Conservation (phyloP, 1,140 invertebrate species). For the Meloidogyne exigua region DNA sequence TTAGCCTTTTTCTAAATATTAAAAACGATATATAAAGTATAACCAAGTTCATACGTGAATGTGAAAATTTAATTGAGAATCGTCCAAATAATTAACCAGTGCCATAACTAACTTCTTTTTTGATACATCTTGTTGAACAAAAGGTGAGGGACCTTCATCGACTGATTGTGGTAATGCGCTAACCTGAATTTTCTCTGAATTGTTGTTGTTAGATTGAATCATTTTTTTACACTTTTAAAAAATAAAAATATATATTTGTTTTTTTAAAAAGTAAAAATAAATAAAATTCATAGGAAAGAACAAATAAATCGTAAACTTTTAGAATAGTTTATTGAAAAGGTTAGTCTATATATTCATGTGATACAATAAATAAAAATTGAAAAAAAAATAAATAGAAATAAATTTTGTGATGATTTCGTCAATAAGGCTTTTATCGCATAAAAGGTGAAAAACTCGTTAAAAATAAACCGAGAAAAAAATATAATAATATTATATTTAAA, state of each 20-base stretch:
- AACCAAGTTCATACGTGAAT: constrained; percentile 26
- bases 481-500: no score
- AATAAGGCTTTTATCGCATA: no score
- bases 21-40: constrained; percentile 33
- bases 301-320: neutral
- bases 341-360: no score
- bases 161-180: constrained; percentile 23
- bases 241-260: neutral
- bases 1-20: constrained; percentile 52
- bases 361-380: no score
- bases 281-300: neutral
- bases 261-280: neutral
- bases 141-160: constrained; percentile 40
- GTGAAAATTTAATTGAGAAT: constrained; percentile 36
- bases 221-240: neutral
- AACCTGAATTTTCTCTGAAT: neutral
- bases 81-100: constrained; percentile 44
- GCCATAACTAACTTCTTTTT: constrained; percentile 45
- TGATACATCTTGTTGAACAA: constrained; percentile 48
- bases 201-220: neutral
- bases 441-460: neutral
- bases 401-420: no score
- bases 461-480: neutral
- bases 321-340: no score
- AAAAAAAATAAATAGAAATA: no score